Conservation (phyloP, 2,113 vertebrate species). For the Cyphomyrus plagiostoma region DNA sequence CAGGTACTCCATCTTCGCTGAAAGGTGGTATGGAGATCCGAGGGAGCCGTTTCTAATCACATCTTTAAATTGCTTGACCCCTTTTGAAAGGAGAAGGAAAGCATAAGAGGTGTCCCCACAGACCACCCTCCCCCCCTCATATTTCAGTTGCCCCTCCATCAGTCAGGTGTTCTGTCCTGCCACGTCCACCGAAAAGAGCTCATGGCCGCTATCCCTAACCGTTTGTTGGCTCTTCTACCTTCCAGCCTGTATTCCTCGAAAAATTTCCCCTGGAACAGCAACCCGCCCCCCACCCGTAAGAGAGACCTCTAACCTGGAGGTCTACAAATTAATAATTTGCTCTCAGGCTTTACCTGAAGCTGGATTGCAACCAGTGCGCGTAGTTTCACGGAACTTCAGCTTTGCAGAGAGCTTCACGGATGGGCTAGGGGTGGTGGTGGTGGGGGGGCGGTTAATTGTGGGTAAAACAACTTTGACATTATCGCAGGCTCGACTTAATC, state of each 20-base stretch:
- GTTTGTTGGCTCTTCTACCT: neutral
- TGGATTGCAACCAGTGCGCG: neutral
- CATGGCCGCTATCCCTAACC: neutral
- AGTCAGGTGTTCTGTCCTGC: neutral
- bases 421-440: neutral
- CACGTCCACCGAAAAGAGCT: neutral
- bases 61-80: neutral
- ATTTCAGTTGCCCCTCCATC: neutral
- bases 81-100: neutral
- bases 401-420: neutral
- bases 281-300: neutral
- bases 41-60: neutral
- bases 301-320: neutral
- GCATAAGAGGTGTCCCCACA: neutral
- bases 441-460: neutral
- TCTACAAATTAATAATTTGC: neutral
- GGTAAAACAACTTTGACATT: neutral
- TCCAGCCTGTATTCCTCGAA: neutral
- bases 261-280: neutral
- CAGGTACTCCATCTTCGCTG: conserved; percentile 42
- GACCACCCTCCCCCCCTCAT: neutral
- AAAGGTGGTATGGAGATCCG: neutral
- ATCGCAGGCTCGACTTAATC: neutral
- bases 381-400: neutral
- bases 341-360: neutral